Evolutionary conservation across 2,797 vertebrate species (phyloP).

Genomic region (Myotis pilosus): DNA sequence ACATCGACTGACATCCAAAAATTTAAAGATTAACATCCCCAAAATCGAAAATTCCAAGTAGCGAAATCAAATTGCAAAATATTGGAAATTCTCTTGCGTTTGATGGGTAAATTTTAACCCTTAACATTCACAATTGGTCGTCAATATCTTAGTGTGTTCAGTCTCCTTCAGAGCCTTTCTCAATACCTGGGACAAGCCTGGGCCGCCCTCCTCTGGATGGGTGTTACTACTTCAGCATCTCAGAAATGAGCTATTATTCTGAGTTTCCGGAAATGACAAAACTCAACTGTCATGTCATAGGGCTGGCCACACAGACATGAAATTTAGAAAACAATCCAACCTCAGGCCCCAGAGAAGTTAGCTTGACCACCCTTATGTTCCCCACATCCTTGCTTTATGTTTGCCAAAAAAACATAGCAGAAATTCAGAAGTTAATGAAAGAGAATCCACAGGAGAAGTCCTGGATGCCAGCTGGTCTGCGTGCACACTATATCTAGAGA

Average conservation of each 20-base stretch:
- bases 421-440: neutral
- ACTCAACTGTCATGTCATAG: neutral
- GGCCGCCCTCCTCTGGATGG: neutral
- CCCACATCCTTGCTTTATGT: neutral
- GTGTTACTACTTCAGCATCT: neutral
- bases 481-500: neutral
- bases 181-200: neutral
- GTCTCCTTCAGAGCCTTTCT: neutral
- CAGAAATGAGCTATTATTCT: neutral
- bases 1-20: neutral
- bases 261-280: neutral
- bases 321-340: neutral
- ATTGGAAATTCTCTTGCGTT: neutral
- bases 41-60: neutral
- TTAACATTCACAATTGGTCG: neutral
- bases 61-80: conserved; percentile 18
- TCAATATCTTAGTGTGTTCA: neutral
- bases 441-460: neutral
- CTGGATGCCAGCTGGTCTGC: neutral
- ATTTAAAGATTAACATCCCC: neutral
- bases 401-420: neutral
- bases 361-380: neutral
- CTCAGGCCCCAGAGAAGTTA: neutral
- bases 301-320: neutral
- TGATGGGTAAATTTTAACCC: neutral